Conservation (phyloP, 2,797 vertebrate species). For the Enteromius afrohamiltoni region DNA sequence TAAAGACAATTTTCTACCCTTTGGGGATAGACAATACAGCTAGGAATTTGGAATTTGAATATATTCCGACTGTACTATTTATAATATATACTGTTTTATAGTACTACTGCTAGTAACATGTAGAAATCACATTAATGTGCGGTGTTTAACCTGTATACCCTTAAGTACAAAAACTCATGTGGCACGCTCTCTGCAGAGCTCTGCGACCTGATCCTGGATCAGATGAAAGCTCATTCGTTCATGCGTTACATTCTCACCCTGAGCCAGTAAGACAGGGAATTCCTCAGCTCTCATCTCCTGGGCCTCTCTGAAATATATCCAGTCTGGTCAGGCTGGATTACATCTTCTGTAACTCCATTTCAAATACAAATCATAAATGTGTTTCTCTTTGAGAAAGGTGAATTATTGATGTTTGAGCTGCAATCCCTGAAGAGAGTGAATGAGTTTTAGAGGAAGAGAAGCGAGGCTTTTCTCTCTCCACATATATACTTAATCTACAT, state of each 20-base stretch:
- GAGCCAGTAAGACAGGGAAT: conserved; percentile 32
- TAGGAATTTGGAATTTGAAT: no score
- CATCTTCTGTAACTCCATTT: conserved; percentile 18
- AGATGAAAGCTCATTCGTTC: conserved; percentile 40
- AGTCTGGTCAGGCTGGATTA: conserved; percentile 33
- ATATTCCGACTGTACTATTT: no score
- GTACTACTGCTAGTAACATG: no score
- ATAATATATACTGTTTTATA: no score
- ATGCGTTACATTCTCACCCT: conserved; percentile 31
- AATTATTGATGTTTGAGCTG: conserved; percentile 52
- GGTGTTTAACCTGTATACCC: not conserved
- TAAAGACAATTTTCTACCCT: no score
- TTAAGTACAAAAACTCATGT: not conserved
- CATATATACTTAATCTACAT: not conserved
- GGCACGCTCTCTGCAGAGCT: not conserved
- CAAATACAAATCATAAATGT: conserved; percentile 43
- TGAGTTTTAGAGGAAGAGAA: conserved; percentile 17
- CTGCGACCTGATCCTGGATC: conserved; percentile 31
- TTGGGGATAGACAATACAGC: no score
- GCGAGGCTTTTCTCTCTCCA: not conserved
- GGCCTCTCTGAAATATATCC: conserved; percentile 34
- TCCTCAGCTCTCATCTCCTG: conserved; percentile 19
- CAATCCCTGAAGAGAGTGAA: conserved; percentile 34
- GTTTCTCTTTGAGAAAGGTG: conserved; percentile 45
- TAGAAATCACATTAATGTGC: not conserved